phyloP scores from a whole-genome alignment of 2,797 vertebrate genomes.

The Nasua narica region DNA sequence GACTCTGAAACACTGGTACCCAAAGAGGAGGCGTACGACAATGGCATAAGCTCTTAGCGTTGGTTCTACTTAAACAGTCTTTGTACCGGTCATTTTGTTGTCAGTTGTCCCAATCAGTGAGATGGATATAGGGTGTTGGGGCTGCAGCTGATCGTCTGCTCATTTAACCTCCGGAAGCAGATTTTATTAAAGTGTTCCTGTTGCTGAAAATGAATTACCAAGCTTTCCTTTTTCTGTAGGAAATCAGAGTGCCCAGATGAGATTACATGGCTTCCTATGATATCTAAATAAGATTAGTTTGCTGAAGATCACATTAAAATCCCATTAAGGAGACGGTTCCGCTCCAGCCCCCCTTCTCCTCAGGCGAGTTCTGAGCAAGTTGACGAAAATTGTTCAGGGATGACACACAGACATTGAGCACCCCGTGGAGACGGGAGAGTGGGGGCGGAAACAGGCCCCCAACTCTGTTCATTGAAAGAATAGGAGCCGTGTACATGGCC shows the following conservation, averaged over 20 bases:
- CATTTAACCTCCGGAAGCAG: conserved; percentile 57
- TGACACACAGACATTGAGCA: conserved; percentile 69
- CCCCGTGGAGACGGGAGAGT: conserved; percentile 28
- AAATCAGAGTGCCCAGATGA: conserved; percentile 65
- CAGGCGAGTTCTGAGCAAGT: conserved; percentile 71
- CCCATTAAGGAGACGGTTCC: conserved; percentile 78
- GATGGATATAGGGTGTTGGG: conserved; percentile 61
- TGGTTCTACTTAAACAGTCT: conserved; percentile 39
- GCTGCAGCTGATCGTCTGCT: conserved; percentile 60
- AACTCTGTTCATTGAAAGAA: neutral
- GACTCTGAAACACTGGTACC: neutral
- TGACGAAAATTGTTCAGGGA: conserved; percentile 69
- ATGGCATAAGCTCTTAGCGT: neutral
- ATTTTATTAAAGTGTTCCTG: conserved; percentile 75
- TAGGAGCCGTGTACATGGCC: conserved; percentile 45
- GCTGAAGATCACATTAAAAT: conserved; percentile 80
- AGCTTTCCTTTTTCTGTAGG: conserved; percentile 54
- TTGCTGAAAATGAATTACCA: conserved; percentile 67
- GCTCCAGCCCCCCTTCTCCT: conserved; percentile 73
- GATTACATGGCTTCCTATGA: conserved; percentile 70
- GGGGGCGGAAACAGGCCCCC: conserved; percentile 29
- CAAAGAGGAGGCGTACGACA: neutral
- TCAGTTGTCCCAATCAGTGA: conserved; percentile 59
- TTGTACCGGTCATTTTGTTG: conserved; percentile 57
- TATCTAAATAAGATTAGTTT: conserved; percentile 78